Percentiles rank a stretch among this genome's conserved stretches.
Conservation (phyloP, 2,113 vertebrate species). For the Narcine bancroftii region DNA sequence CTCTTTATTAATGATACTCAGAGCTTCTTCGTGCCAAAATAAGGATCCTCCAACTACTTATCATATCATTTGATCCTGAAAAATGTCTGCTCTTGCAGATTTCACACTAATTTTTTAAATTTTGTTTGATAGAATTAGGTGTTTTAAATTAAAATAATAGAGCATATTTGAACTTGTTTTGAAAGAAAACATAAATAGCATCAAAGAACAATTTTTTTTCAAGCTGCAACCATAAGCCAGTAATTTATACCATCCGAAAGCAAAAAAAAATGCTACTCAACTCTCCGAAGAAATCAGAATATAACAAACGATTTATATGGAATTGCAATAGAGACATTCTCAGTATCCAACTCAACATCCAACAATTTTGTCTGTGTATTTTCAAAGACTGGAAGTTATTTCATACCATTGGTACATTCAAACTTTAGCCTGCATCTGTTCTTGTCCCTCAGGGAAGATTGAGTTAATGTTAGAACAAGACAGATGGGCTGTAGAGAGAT, state of each 20-base stretch:
- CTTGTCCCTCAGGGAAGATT: neutral
- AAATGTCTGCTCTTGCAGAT: neutral
- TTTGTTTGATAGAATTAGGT: neutral
- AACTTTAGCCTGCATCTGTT: neutral
- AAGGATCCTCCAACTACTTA: neutral
- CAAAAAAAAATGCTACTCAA: neutral
- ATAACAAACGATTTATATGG: neutral
- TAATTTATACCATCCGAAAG: neutral
- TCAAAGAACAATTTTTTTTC: too few relatives aligned
- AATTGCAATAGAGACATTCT: neutral
- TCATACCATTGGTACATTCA: neutral
- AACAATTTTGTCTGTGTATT: neutral
- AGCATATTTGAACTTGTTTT: neutral
- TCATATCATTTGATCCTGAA: neutral
- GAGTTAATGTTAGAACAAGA: neutral
- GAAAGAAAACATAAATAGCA: neutral
- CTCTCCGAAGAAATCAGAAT: neutral
- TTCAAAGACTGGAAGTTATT: neutral
- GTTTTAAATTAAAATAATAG: neutral
- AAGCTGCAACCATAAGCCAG: neutral
- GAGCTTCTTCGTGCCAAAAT: neutral
- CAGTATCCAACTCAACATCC: neutral
- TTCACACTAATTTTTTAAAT: neutral
- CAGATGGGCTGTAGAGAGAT: neutral
- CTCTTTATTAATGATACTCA: neutral